These are phyloP conservation scores for Drosophila watanabei DNA, from an alignment of 1,140 invertebrate genomes.

Conservation along the genomic window DNA sequence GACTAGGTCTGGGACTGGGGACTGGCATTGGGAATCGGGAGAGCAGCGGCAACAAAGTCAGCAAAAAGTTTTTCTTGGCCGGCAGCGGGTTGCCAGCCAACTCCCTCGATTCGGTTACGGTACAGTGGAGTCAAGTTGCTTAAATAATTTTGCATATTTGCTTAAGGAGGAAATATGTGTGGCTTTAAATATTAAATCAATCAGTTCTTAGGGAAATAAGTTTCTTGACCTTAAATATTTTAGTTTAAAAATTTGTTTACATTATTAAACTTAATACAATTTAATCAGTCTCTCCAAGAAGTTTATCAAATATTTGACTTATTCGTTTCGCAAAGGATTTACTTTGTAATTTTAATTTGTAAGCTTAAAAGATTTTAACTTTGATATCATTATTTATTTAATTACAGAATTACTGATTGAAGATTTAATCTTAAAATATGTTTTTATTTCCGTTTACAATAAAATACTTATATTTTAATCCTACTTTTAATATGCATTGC, in stretches of 20 bases:
- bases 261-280: neutral
- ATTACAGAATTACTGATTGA: neutral
- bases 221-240: too few species aligned
- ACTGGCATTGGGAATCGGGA: conserved; percentile 7
- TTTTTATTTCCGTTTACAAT: neutral
- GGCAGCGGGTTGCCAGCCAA: conserved; percentile 51
- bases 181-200: neutral
- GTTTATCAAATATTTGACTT: neutral
- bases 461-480: too few species aligned
- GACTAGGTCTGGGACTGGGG: neutral
- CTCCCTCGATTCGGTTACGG: conserved; percentile 28
- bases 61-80: conserved; percentile 61
- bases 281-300: neutral
- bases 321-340: neutral
- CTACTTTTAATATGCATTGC: neutral
- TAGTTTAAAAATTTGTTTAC: neutral
- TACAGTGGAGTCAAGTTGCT: conserved; percentile 24
- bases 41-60: conserved; percentile 58
- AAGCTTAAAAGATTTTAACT: neutral
- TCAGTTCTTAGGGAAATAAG: neutral
- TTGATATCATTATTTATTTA: neutral
- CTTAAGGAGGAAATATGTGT: neutral
- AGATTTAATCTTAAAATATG: neutral
- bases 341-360: neutral
- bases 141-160: conserved; percentile 3